A percentile compares a stretch with the other conserved stretches of the same genome.
Evolutionary conservation across 2,113 vertebrate genomes (phyloP).

Genomic region (Cyphomyrus discorhynchus): DNA sequence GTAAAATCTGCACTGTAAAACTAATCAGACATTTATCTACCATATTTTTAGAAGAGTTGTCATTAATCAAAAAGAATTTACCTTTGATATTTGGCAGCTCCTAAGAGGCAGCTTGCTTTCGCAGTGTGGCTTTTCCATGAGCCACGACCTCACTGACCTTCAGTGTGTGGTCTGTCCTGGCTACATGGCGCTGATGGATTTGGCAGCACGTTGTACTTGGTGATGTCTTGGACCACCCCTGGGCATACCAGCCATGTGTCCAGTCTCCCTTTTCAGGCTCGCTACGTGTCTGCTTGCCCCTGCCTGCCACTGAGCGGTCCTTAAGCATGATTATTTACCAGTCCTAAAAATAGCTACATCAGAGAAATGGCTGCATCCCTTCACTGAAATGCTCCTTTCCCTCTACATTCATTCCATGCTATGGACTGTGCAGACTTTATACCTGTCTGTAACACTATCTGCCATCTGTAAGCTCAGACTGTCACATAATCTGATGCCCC

Average conservation of each 20-base stretch:
- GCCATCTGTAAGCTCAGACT: not conserved
- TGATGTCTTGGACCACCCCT: not conserved
- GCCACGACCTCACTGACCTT: not conserved
- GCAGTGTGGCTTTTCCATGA: not conserved
- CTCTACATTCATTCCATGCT: not conserved
- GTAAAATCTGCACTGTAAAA: not conserved
- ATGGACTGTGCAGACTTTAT: not conserved
- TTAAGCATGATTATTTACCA: constrained; percentile 15
- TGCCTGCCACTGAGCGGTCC: not conserved
- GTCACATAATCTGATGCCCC: not conserved
- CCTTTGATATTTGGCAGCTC: not conserved
- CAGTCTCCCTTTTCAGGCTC: not conserved
- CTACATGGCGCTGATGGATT: not conserved
- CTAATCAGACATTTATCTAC: not conserved
- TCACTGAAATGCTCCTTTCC: not conserved
- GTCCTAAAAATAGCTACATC: constrained; percentile 2
- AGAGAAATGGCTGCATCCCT: not conserved
- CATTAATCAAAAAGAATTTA: not conserved
- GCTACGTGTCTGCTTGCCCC: not conserved
- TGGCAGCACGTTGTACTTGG: not conserved
- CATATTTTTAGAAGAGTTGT: not conserved
- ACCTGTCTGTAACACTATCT: not conserved
- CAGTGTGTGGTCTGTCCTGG: not conserved
- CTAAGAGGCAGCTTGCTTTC: not conserved
- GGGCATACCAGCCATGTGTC: not conserved